phyloP scores from a whole-genome alignment of 2,888 invertebrate species.

The Drosophila testacea region DNA sequence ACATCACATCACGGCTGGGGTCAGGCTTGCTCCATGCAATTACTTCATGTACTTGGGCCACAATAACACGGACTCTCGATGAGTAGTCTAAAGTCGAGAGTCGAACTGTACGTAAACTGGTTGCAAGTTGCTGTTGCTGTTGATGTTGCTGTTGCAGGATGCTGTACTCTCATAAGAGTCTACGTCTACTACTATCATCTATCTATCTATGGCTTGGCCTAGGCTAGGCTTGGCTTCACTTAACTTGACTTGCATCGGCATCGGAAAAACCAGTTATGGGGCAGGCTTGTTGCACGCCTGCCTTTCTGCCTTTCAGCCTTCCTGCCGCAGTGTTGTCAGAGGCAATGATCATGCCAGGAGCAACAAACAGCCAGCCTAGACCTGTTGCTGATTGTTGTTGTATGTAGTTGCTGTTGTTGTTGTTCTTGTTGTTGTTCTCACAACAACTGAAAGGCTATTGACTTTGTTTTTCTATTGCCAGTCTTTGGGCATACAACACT shows the following conservation, averaged over 20 bases:
- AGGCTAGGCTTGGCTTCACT: slow-evolving; percentile 27
- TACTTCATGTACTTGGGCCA: slow-evolving; percentile 78
- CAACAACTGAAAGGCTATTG: slow-evolving; percentile 69
- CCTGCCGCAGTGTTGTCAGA: slow-evolving; percentile 48
- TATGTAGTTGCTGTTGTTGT: slow-evolving; percentile 15
- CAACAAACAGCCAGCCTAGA: slow-evolving; percentile 66
- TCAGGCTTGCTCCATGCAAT: slow-evolving; percentile 65
- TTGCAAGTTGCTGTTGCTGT: slow-evolving; percentile 50
- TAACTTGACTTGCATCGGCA: slow-evolving; percentile 23
- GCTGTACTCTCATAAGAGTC: slow-evolving; percentile 41
- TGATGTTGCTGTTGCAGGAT: slow-evolving; percentile 41
- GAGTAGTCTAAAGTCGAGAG: slow-evolving; percentile 52
- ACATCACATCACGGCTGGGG: slow-evolving; percentile 57
- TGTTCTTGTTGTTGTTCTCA: slow-evolving; percentile 19
- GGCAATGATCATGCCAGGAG: slow-evolving; percentile 67
- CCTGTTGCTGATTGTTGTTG: slow-evolving; percentile 61
- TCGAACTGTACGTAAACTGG: slow-evolving; percentile 77
- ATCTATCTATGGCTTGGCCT: slow-evolving; percentile 68
- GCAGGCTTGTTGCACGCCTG: slow-evolving; percentile 68
- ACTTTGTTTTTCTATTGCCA: slow-evolving; percentile 76
- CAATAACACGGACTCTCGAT: slow-evolving; percentile 72
- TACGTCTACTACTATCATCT: slow-evolving; percentile 59
- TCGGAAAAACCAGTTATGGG: slow-evolving; percentile 69
- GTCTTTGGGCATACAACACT: slow-evolving; percentile 63
- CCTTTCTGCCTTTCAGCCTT: not conserved